These are phyloP conservation scores for Oxytorus armatus DNA, from an alignment of 2,888 invertebrate species.

Conservation along the genomic window DNA sequence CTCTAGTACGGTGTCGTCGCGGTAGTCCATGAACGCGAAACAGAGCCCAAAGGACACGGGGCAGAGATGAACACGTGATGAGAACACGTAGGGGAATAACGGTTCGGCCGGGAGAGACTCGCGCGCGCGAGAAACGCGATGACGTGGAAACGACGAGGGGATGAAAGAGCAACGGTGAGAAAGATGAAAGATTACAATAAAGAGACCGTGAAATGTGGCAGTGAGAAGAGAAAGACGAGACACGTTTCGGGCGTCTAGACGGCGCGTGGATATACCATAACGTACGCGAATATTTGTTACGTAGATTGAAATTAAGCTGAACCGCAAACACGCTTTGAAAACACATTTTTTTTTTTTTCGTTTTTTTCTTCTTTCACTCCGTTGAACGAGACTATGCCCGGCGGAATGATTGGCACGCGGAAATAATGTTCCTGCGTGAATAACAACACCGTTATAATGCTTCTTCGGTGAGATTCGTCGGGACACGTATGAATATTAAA, in stretches of 20 bases:
- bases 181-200: conserved; percentile 49
- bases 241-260: conserved; percentile 61
- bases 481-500: conserved; percentile 22
- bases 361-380: conserved; percentile 22
- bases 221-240: conserved; percentile 28
- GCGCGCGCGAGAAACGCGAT: conserved; percentile 42
- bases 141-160: too few species aligned
- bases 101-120: conserved; percentile 69
- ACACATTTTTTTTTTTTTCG: conserved; percentile 15
- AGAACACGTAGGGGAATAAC: conserved; percentile 75
- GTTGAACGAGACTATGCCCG: conserved; percentile 27
- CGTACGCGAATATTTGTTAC: conserved; percentile 17
- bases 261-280: conserved; percentile 38
- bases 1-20: conserved; percentile 20
- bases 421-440: conserved; percentile 51
- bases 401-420: conserved; percentile 54
- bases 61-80: conserved; percentile 76
- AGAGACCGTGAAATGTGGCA: conserved; percentile 38
- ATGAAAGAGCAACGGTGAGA: conserved; percentile 59
- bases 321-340: conserved; percentile 45
- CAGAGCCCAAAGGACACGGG: conserved; percentile 66
- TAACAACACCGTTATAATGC: conserved; percentile 52
- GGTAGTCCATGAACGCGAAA: conserved; percentile 54
- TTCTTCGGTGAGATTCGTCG: conserved; percentile 32
- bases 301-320: conserved; percentile 53